A percentile compares a stretch with the other conserved stretches of the same genome.
Conservation (phyloP, 2,797 vertebrate genomes). For the Okamejei kenojei region DNA sequence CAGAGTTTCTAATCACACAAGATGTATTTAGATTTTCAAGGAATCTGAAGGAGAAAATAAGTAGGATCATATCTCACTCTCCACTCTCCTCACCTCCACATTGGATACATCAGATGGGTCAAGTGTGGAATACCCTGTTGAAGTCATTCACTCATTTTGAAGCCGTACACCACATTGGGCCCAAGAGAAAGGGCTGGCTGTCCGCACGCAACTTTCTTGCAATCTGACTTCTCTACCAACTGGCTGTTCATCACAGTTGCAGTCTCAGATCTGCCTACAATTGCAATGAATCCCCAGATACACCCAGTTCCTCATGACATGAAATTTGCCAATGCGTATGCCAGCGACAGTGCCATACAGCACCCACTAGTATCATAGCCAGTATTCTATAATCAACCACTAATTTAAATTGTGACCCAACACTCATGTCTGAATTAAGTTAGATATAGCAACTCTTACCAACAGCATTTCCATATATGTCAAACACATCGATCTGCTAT, state of each 20-base stretch:
- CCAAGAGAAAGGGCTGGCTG: no score
- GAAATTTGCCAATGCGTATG: no score
- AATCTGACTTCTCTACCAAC: no score
- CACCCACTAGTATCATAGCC: no score
- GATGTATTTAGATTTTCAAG: background rate
- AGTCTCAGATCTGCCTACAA: no score
- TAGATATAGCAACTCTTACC: background rate
- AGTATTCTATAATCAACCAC: no score
- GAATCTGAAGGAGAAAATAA: background rate
- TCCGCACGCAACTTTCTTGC: no score
- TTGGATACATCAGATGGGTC: background rate
- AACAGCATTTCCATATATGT: background rate
- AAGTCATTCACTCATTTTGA: background rate
- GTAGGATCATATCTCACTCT: background rate
- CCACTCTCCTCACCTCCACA: no score
- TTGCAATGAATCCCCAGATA: no score
- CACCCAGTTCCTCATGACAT: no score
- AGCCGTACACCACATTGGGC: background rate
- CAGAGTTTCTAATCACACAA: background rate
- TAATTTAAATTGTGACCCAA: background rate
- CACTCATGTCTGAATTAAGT: background rate
- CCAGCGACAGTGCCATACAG: no score
- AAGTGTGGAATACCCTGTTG: background rate
- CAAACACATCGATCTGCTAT: background rate
- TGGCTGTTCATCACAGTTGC: no score